Evolutionary conservation across 2,797 vertebrate species (phyloP).

Genomic region (Cuniculus paca): DNA sequence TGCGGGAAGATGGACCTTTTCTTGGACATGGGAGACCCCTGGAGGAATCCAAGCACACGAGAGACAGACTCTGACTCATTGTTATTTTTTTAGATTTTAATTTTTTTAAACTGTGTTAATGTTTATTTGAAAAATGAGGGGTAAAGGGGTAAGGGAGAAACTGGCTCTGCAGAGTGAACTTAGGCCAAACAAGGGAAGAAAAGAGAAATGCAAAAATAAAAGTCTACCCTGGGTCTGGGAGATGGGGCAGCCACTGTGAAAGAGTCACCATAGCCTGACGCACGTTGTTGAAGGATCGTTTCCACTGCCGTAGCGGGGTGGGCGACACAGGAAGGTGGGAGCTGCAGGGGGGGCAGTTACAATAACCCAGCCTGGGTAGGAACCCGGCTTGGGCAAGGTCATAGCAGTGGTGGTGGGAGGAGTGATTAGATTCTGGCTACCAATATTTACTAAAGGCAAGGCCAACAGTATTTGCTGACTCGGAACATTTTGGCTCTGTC

Average conservation of each 20-base stretch:
- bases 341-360: neutral
- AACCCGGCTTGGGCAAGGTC: neutral
- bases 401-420: neutral
- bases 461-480: neutral
- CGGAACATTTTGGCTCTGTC: neutral
- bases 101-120: neutral
- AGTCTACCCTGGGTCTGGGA: neutral
- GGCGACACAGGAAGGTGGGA: neutral
- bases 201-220: neutral
- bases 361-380: neutral
- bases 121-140: neutral
- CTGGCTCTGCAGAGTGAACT: neutral
- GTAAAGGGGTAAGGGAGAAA: neutral
- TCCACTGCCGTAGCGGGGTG: neutral
- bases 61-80: neutral
- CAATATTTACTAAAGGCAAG: neutral
- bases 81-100: neutral
- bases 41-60: neutral
- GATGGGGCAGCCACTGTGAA: neutral
- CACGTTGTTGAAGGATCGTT: neutral
- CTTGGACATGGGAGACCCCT: neutral
- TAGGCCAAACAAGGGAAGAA: neutral
- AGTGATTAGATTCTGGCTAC: neutral
- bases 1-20: neutral
- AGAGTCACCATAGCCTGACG: neutral